phyloP scores from a whole-genome alignment of 2,113 vertebrate species.

The Perca schrenkii region DNA sequence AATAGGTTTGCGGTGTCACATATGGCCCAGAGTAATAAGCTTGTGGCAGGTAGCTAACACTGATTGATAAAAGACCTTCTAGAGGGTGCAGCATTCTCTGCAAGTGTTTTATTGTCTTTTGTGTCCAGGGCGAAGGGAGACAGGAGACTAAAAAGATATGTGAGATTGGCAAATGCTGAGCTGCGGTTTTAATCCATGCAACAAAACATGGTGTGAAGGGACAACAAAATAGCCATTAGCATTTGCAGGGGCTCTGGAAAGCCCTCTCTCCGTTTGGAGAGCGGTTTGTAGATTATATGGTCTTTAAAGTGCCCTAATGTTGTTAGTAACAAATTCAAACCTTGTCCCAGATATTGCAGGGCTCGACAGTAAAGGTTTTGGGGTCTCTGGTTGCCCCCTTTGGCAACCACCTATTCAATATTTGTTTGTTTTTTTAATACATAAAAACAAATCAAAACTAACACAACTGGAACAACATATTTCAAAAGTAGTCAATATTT shows the following conservation, averaged over 20 bases:
- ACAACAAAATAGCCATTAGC: neutral
- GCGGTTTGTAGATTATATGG: neutral
- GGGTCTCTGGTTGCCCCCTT: too few relatives aligned
- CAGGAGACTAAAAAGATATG: constrained; percentile 9
- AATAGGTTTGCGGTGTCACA: constrained; percentile 48
- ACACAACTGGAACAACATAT: too few relatives aligned
- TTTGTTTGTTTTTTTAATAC: too few relatives aligned
- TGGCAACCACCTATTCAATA: too few relatives aligned
- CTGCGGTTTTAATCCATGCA: constrained; percentile 12
- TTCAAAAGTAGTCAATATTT: too few relatives aligned
- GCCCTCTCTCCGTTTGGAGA: neutral
- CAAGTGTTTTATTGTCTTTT: constrained; percentile 37
- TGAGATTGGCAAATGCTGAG: constrained; percentile 4
- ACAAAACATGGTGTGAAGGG: neutral
- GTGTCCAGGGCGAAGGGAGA: constrained; percentile 1
- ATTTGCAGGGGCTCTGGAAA: neutral
- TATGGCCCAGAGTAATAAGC: constrained; percentile 57
- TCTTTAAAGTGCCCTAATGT: neutral
- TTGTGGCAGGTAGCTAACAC: constrained; percentile 54
- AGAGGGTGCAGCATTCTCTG: constrained; percentile 26
- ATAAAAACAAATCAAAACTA: too few relatives aligned
- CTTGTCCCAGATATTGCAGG: neutral
- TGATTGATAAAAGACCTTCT: constrained; percentile 61
- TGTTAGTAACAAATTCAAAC: constrained; percentile 3
- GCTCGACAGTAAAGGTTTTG: too few relatives aligned